Evolutionary conservation across 2,797 vertebrate genomes (phyloP).

Genomic region (Hyperoplus immaculatus): DNA sequence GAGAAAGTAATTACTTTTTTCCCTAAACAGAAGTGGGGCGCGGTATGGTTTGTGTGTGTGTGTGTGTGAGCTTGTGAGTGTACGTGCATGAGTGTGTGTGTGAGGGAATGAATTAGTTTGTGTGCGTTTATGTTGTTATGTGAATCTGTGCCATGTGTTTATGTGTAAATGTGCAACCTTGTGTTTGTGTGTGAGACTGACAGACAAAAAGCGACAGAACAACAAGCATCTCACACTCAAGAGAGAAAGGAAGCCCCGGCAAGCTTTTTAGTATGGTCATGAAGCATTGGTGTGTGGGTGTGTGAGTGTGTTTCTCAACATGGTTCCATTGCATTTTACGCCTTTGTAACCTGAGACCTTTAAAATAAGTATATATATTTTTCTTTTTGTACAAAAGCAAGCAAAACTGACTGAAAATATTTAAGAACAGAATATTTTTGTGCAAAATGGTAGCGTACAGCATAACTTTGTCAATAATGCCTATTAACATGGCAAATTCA

Average conservation of each 20-base stretch:
- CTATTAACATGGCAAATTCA: not conserved
- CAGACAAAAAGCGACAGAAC: slow-evolving; percentile 31
- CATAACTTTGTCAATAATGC: not conserved
- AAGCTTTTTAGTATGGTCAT: slow-evolving; percentile 36
- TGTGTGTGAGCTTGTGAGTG: slow-evolving; percentile 16
- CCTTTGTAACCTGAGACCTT: slow-evolving; percentile 28
- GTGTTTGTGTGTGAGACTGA: slow-evolving; percentile 43
- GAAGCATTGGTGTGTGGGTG: not conserved
- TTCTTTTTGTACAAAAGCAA: slow-evolving; percentile 14
- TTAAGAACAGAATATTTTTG: slow-evolving; percentile 7
- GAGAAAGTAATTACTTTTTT: slow-evolving; percentile 88
- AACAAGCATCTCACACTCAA: slow-evolving; percentile 48
- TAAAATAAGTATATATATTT: not conserved
- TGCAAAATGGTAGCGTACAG: not conserved
- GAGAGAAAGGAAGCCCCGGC: slow-evolving; percentile 32
- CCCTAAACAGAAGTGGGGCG: slow-evolving; percentile 85
- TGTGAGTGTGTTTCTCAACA: slow-evolving; percentile 10
- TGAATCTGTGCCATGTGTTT: slow-evolving; percentile 61
- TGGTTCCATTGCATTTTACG: slow-evolving; percentile 19
- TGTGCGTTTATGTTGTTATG: slow-evolving; percentile 36
- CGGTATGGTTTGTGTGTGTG: slow-evolving; percentile 64
- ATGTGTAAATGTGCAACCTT: slow-evolving; percentile 39
- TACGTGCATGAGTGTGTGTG: slow-evolving; percentile 32
- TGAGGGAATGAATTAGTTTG: slow-evolving; percentile 57
- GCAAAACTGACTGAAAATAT: not conserved